phyloP scores from a whole-genome alignment of 2,113 vertebrate species.

The Drymodes brunneopygia region DNA sequence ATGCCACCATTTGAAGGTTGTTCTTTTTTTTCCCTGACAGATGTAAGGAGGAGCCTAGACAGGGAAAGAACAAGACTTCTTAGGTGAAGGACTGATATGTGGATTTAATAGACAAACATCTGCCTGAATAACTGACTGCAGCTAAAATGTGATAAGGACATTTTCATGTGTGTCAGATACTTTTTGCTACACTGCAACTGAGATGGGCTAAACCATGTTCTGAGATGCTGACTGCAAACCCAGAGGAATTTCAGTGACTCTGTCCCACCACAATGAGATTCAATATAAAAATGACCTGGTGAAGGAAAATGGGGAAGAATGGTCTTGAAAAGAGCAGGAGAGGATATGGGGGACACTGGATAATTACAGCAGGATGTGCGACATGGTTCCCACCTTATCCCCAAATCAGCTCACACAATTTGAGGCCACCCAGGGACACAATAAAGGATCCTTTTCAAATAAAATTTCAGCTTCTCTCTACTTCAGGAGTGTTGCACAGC shows the following conservation, averaged over 20 bases:
- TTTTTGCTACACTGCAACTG: neutral
- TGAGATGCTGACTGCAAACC: neutral
- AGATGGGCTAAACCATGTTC: neutral
- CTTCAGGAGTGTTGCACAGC: too few relatives aligned
- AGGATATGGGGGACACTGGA: neutral
- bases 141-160: neutral
- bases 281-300: neutral
- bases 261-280: accelerated
- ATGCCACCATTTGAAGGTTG: neutral
- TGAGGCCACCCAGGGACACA: neutral
- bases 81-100: neutral
- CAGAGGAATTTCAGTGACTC: neutral
- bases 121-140: neutral
- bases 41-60: neutral
- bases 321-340: neutral
- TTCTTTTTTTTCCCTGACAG: neutral
- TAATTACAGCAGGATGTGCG: neutral
- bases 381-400: neutral
- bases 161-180: neutral
- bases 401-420: neutral
- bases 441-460: neutral
- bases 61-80: neutral
- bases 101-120: neutral
- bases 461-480: neutral
- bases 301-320: neutral